phyloP scores from a whole-genome alignment of 2,888 invertebrate species.

The Arrhopalites spinosus region DNA sequence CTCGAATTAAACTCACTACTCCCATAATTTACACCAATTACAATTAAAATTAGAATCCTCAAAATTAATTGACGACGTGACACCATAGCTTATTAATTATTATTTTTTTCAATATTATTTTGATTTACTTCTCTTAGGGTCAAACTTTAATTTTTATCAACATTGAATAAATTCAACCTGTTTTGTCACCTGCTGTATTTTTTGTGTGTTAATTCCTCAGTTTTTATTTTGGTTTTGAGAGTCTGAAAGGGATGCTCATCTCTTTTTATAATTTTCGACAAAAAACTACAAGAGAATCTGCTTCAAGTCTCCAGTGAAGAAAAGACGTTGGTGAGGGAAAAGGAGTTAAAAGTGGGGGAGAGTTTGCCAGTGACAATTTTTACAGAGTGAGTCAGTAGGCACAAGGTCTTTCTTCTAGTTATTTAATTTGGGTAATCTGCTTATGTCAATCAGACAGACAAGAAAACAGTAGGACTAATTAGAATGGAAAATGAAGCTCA shows the following conservation, averaged over 20 bases:
- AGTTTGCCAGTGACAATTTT: neutral
- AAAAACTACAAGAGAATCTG: too few species aligned
- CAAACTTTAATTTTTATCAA: neutral
- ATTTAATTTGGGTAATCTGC: conserved; percentile 23
- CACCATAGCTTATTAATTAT: too few species aligned
- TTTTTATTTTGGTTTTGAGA: neutral
- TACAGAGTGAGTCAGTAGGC: neutral
- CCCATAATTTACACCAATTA: neutral
- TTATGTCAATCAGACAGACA: conserved; percentile 23
- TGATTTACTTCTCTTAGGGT: neutral
- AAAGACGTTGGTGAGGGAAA: neutral
- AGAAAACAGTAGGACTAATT: conserved; percentile 9
- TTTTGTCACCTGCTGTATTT: too few species aligned
- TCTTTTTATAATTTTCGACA: neutral
- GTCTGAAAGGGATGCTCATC: neutral
- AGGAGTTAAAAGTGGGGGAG: neutral
- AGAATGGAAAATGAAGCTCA: conserved; percentile 27
- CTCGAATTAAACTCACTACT: conserved; percentile 29
- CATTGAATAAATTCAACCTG: too few species aligned
- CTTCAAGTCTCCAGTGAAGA: too few species aligned
- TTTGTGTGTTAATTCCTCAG: neutral
- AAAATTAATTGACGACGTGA: too few species aligned
- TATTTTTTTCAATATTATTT: neutral
- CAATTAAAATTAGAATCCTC: neutral
- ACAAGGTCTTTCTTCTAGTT: conserved; percentile 3